phyloP scores from a whole-genome alignment of 2,888 invertebrate species.

The Argynnis bischoffii region DNA sequence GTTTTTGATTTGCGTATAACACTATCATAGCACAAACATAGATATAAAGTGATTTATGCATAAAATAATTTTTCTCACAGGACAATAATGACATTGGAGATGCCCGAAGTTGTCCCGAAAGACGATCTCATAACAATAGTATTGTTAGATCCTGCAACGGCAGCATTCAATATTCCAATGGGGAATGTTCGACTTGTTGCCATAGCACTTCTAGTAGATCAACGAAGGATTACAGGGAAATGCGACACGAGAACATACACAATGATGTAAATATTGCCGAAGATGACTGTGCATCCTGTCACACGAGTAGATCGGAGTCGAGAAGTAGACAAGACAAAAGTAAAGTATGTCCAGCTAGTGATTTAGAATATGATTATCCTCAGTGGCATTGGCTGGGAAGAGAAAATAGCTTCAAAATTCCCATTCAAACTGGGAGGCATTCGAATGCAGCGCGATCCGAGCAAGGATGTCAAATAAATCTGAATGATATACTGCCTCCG shows the following conservation, averaged over 20 bases:
- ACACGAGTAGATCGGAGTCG: conserved; percentile 76
- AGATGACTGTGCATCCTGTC: conserved; percentile 74
- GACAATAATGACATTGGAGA: conserved; percentile 76
- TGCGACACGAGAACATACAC: conserved; percentile 67
- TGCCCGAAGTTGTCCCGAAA: conserved; percentile 71
- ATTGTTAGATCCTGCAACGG: conserved; percentile 79
- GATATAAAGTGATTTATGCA: conserved; percentile 28
- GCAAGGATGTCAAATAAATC: conserved; percentile 83
- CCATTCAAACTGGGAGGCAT: conserved; percentile 74
- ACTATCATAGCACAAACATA: conserved; percentile 37
- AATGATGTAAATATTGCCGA: conserved; percentile 73
- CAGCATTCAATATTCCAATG: conserved; percentile 76
- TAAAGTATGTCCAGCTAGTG: conserved; percentile 76
- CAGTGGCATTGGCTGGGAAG: conserved; percentile 79
- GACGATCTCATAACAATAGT: conserved; percentile 78
- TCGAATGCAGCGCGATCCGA: conserved; percentile 76
- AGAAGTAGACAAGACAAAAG: conserved; percentile 78
- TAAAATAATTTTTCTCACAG: conserved; percentile 55
- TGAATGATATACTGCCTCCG: conserved; percentile 85
- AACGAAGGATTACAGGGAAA: conserved; percentile 76
- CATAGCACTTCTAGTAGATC: conserved; percentile 78
- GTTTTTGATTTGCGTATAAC: conserved; percentile 58
- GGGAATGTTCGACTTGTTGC: conserved; percentile 78
- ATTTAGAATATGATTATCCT: conserved; percentile 79
- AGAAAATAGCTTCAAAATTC: conserved; percentile 81